Base-by-base conservation (phyloP, 2,888 invertebrate species). In the Melanchra persicariae region DNA sequence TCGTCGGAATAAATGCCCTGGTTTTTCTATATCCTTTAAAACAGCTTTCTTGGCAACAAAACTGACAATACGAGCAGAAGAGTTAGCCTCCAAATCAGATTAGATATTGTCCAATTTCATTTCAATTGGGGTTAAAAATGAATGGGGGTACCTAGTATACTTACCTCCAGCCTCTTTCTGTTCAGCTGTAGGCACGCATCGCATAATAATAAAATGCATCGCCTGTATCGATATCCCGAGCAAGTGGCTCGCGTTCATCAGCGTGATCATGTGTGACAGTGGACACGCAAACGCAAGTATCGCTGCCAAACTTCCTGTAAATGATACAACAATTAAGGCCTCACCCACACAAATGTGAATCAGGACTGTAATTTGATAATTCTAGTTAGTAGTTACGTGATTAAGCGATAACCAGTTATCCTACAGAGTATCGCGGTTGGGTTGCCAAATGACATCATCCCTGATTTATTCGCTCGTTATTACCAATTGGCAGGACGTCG, bases 231-330 rank as follows among this genome's bases (percentile, higher is more conserved):
- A 90, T 80, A 96, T 95, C 9, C 96, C 94, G 52, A 96, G 89
- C 75, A 97, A 91, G 77, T 96, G 96, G 68, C 97, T 96, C 0
- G 96, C 96, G 83, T 97, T 97, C 91, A 97, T 94, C 49, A 97
- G 88, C 43, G 96, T 96, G 74, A 97, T 96, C 92, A 97, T 95
- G 84, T 97, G 97, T 8, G 96, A 95, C 67, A 97, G 89, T 2
- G 97, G 97, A 85, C 97, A 97, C 26, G 97, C 96, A 81, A 97
- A 97, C 8, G 97, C 97, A 66, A 97, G 89, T 64, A 97, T 96
- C 49, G 97, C 97, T 55, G 97, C 96, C 70, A 97, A 88, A 88
- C 97, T 97, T 71, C 97, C 97, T 96, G 92, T 70, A 96, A 93
- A 52, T 64, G 72, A 78, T 72, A 75, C 70, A 81, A 37, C 58